Evolutionary conservation across 2,888 invertebrate species (phyloP), one percentile per base, ranked within the genome.

Genomic region (Eremobia ochroleuca): DNA sequence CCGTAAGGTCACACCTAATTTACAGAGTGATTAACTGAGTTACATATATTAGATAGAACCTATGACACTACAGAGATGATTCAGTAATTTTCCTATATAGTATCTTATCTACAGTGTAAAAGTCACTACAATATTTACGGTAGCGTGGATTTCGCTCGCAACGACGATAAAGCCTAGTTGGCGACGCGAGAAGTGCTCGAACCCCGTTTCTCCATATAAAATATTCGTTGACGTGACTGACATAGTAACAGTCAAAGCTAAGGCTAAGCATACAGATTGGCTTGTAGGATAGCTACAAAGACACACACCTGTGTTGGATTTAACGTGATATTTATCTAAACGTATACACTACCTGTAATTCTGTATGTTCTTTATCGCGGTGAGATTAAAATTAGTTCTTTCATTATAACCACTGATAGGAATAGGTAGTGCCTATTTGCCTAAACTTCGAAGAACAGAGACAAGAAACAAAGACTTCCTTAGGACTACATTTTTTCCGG

Each of bases 191-290:
- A 28, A 73, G 49, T 80, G 31, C 76, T 58, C 15, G 43, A 55
- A 76, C 68, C 59, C 59, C 83, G 79, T 79, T 72, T 83, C 73
- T 66, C 79, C 65, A 69, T 82, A 37, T 73, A 83, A 73, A 83
- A 83, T 83, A 79, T 82, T 69, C 79, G 34, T 58, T 66, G 61
- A 83, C 81, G 81, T 82, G 83, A 83, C 79, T 78, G 11, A 58
- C 77, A 82, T 81, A 70, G 46, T 76, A 81, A 79, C 62, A 64
- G 55, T 67, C 46, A 34, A 49, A 82, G 77, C 55, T 61, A 25
- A 61, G 43, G 59, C 21, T 59, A 55, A 62, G 82, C 68, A 81
- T 81, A 82, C 70, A 61, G 58, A 81, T 77, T 68, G 66, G 18
- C 46, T 61, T 8, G 62, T 68, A 64, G 61, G 21, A 70, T 40